Evolutionary conservation across 1,140 invertebrate genomes (phyloP).

Genomic region (Capitella teleta): DNA sequence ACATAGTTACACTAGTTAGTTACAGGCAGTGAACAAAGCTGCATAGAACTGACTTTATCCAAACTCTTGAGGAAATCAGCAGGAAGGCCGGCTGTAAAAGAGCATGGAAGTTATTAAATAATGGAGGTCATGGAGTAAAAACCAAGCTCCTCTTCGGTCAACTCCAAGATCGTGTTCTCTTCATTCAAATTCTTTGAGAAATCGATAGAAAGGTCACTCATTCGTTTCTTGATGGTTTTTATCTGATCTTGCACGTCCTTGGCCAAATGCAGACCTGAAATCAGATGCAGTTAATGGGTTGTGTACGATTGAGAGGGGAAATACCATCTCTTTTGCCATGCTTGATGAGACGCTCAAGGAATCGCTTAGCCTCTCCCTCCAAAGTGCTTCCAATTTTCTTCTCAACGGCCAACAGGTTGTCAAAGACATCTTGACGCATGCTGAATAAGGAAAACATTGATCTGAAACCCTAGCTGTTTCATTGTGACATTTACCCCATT

Average conservation of each 20-base stretch:
- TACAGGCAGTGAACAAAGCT: not conserved
- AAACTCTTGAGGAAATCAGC: slow-evolving; percentile 42
- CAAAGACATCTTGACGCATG: slow-evolving; percentile 49
- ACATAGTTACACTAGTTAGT: not conserved
- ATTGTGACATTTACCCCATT: slow-evolving; percentile 30
- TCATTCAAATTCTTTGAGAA: slow-evolving; percentile 47
- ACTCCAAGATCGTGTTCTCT: slow-evolving; percentile 45
- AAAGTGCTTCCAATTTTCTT: slow-evolving; percentile 27
- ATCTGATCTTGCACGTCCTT: slow-evolving; percentile 41
- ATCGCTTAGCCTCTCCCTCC: slow-evolving; percentile 37
- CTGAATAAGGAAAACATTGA: slow-evolving; percentile 18
- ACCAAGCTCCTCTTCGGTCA: slow-evolving; percentile 44
- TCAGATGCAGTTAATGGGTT: not conserved
- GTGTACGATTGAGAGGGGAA: no score
- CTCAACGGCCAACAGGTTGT: slow-evolving; percentile 38
- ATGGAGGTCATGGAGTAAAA: not conserved
- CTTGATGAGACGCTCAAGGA: slow-evolving; percentile 43
- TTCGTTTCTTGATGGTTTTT: slow-evolving; percentile 44
- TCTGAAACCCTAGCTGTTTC: not conserved
- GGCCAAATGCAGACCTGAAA: slow-evolving; percentile 42
- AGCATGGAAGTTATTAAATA: not conserved
- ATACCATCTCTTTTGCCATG: slow-evolving; percentile 46
- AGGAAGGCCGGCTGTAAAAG: slow-evolving; percentile 37
- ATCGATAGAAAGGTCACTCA: slow-evolving; percentile 45
- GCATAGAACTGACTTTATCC: slow-evolving; percentile 32